Percentiles rank a stretch among this genome's conserved stretches.
phyloP scores from a whole-genome alignment of 2,797 vertebrate species.

The Clarias fuscus region DNA sequence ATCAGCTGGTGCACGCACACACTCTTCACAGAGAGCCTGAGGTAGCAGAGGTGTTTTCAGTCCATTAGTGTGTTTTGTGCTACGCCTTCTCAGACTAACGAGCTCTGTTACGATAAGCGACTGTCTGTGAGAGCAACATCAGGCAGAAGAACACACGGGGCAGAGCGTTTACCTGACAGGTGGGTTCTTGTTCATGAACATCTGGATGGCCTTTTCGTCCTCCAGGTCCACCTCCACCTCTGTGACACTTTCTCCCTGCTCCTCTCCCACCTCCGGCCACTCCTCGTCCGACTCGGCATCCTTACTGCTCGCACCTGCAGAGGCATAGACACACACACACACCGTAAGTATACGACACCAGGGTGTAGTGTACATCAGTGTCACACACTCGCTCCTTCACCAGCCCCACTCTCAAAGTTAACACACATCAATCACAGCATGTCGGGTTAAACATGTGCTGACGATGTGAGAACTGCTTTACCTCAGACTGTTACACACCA shows the following conservation, averaged over 20 bases:
- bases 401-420: not conserved
- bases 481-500: not conserved
- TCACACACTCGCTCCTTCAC: not conserved
- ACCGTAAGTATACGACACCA: not conserved
- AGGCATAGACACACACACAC: not conserved
- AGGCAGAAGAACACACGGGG: not conserved
- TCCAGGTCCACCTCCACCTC: constrained; percentile 82
- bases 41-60: too few species aligned
- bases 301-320: constrained; percentile 66
- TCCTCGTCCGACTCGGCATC: constrained; percentile 87
- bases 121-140: not conserved
- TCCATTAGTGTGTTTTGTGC: too few species aligned
- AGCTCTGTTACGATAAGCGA: not conserved
- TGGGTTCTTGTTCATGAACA: constrained; percentile 96
- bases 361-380: not conserved
- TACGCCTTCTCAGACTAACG: too few species aligned
- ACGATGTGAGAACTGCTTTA: not conserved
- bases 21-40: not conserved
- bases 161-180: constrained; percentile 79
- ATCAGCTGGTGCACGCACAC: not conserved
- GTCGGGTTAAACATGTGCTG: not conserved
- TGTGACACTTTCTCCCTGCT: constrained; percentile 65
- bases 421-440: not conserved
- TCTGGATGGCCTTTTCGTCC: constrained; percentile 91
- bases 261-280: constrained; percentile 85